Evolutionary conservation across 2,888 invertebrate species (phyloP), one percentile per base, ranked within the genome.

Genomic region (Cantharis flavilabris): DNA sequence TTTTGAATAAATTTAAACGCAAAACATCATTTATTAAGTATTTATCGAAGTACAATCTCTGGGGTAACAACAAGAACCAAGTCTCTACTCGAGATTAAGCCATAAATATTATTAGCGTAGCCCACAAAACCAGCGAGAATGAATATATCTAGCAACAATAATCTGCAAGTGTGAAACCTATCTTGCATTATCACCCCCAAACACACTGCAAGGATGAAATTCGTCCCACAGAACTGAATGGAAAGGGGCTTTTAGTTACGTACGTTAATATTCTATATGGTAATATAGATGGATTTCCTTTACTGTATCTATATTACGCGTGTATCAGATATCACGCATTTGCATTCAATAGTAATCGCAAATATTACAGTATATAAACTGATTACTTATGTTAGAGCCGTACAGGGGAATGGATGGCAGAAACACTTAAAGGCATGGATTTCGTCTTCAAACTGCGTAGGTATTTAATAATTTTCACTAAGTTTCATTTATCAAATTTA

Each of bases 121-220:
- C 49, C 75, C 80, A 74, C 77, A 82, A 81, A 80, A 79, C 75
- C 80, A 64, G 74, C 72, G 75, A 73, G 80, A 78, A 69, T 74
- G 78, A 81, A 80, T 78, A 69, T 80, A 81, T 82, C 78, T 69
- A 78, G 79, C 77, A 80, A 75, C 72, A 79, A 81, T 79, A 81
- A 83, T 82, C 82, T 80, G 80, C 79, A 79, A 81, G 83, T 82
- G 83, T 80, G 81, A 82, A 83, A 83, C 82, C 82, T 81, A 83
- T 82, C 80, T 81, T 64, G 71, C 75, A 82, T 83, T 81, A 81
- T 80, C 79, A 78, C 78, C 73, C 74, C 62, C 73, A 74, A 78
- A 80, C 79, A 81, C 76, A 75, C 80, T 67, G 63, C 69, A 62
- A 26, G 76, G 72, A 74, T 73, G 73, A 71, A 71, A 62, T 23